These are phyloP conservation scores for Plestiodon gilberti DNA, from an alignment of 2,113 vertebrate species.

Conservation along the genomic window DNA sequence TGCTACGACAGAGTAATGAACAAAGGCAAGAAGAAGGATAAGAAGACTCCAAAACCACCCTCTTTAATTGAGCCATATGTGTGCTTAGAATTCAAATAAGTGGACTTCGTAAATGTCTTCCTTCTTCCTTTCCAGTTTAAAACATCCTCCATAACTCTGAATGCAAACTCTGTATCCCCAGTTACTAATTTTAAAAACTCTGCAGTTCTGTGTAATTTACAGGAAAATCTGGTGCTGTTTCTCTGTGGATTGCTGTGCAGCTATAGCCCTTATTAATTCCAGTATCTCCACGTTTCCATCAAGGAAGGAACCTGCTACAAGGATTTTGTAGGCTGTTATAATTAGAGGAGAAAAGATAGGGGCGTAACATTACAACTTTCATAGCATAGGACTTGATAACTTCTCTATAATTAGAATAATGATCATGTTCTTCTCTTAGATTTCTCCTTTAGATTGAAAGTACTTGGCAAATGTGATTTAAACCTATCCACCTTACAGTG, in stretches of 20 bases:
- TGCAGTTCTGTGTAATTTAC: neutral
- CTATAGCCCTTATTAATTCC: conserved; percentile 56
- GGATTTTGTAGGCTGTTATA: conserved; percentile 23
- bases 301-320: conserved; percentile 1
- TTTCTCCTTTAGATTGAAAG: conserved; percentile 25
- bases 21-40: no score
- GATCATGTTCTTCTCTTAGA: conserved; percentile 14
- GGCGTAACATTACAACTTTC: conserved; percentile 29
- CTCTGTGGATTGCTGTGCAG: conserved; percentile 49
- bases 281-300: conserved; percentile 25
- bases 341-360: conserved; percentile 23
- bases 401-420: conserved; percentile 43
- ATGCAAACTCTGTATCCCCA: conserved; percentile 25
- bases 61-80: neutral
- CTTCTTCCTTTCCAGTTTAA: neutral
- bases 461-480: conserved; percentile 28
- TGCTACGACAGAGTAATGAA: no score
- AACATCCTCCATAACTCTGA: neutral
- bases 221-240: conserved; percentile 5
- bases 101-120: neutral
- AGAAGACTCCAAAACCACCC: neutral
- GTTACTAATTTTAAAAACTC: conserved; percentile 21
- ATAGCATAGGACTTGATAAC: conserved; percentile 1
- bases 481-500: neutral
- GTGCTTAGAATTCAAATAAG: neutral